Base-by-base conservation (phyloP, 2,888 invertebrate genomes). In the Amiota communis region DNA sequence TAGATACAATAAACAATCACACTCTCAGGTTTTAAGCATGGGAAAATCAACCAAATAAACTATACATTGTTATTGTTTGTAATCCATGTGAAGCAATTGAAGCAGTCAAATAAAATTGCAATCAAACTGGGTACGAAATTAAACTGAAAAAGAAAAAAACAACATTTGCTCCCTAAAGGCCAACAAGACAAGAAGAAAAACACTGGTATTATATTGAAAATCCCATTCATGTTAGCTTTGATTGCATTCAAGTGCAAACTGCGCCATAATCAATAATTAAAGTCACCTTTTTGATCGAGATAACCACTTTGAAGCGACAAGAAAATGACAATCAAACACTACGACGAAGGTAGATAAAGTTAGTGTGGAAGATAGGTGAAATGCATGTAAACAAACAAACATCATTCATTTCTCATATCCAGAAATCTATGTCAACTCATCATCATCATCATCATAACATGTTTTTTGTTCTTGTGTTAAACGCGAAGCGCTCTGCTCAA, bases 231-330 rank as follows among this genome's bases (percentile, higher is more conserved):
- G 36, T 36, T 36, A 36, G 53, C 70, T 64, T 75, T 75, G 74
- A 77, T 77, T 76, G 75, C 76, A 74, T 72, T 75, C 64, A 46
- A 56, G 51, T 20, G 70, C 15, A 53, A 53, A 53, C 53, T 53
- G 77, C 71, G 80, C 72, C 78, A 79, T 83, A 83, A 83, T 83
- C 83, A 84, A 84, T 83, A 80, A 82, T 84, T 83, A 84, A 80
- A 78, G 76, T 75, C 79, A 79, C 76, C 78, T 75, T 72, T 75
- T 74, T 79, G 79, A 83, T 82, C 84, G 74, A 78, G 82, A 84
- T 81, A 79, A 73, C 70, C 70, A 47, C 63, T 46, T 63, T 23
- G 48, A 69, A 12, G 46, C 13, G 63, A 67, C 61, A 67, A 49
- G n/a, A 15, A 49, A 36, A 36, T 36, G n/a, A 61, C 36, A 12